phyloP scores from a whole-genome alignment of 37 sponge, comb jelly and placozoan genomes.

The Theonella swinhoei region DNA sequence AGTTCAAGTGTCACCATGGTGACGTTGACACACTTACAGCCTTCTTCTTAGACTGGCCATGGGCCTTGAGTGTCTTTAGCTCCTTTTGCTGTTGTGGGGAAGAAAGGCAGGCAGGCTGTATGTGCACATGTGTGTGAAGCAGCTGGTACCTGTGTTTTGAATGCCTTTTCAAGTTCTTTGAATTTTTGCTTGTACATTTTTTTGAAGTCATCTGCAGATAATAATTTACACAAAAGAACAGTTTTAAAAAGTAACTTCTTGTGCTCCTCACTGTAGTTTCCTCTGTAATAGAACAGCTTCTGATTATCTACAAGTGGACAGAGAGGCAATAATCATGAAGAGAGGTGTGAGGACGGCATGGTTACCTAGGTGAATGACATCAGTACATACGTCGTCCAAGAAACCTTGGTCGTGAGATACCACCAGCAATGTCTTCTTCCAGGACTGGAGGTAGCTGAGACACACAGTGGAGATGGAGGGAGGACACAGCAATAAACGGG shows the following conservation, averaged over 20 bases:
- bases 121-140: not conserved
- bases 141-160: constrained; percentile 78
- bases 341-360: constrained; percentile 13
- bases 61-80: constrained; percentile 68
- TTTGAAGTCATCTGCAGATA: constrained; percentile 86
- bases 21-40: constrained; percentile 73
- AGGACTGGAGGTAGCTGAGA: constrained; percentile 88
- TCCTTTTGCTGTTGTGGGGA: constrained; percentile 42
- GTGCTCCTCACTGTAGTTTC: constrained; percentile 87
- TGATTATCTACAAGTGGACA: constrained; percentile 62
- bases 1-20: no score
- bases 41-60: constrained; percentile 78
- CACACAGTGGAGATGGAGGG: not conserved
- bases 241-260: not conserved
- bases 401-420: constrained; percentile 99
- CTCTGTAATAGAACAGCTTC: constrained; percentile 95
- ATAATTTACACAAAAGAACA: not conserved
- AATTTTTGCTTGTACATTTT: constrained; percentile 94
- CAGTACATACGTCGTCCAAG: constrained; percentile 96
- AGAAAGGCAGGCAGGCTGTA: not conserved
- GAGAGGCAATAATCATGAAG: not conserved
- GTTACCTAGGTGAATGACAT: constrained; percentile 92
- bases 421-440: constrained; percentile 98
- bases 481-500: not conserved
- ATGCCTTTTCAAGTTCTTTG: constrained; percentile 91